These are phyloP conservation scores for Anguilla obscura DNA, from an alignment of 2,797 vertebrate species.

Conservation along the genomic window DNA sequence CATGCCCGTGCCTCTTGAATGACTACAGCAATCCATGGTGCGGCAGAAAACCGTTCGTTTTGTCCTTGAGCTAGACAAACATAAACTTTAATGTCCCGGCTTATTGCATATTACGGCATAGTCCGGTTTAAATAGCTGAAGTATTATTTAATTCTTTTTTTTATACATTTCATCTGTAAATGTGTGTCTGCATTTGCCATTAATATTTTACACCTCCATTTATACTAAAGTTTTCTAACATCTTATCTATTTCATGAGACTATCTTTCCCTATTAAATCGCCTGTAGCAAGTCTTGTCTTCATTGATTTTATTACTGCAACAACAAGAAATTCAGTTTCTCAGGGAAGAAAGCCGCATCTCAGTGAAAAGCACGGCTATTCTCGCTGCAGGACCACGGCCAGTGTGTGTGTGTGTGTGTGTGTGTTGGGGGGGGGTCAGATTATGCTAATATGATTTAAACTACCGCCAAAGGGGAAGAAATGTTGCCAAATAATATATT, in stretches of 20 bases:
- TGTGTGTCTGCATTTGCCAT: constrained; percentile 6
- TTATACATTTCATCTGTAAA: constrained; percentile 1
- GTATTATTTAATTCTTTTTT: neutral
- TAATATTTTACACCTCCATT: constrained; percentile 24
- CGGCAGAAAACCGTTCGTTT: constrained; percentile 55
- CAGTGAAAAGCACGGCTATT: constrained; percentile 31
- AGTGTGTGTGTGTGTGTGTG: neutral
- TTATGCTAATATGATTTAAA: constrained; percentile 45
- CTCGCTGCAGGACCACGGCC: constrained; percentile 44
- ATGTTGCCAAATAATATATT: constrained; percentile 41
- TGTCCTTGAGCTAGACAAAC: constrained; percentile 55
- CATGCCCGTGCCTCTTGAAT: constrained; percentile 74
- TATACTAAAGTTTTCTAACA: neutral
- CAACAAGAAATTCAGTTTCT: constrained; percentile 4
- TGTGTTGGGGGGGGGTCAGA: constrained; percentile 41
- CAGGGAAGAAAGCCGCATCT: constrained; percentile 36
- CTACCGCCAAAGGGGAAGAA: constrained; percentile 40
- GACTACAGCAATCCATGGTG: constrained; percentile 72
- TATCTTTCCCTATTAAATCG: neutral
- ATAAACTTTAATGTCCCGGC: constrained; percentile 26
- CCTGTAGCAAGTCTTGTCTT: neutral
- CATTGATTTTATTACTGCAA: constrained; percentile 3
- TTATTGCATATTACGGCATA: constrained; percentile 1
- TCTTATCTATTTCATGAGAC: neutral
- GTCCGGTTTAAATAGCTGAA: constrained; percentile 22